Evolutionary conservation across 2,888 invertebrate species (phyloP).

Genomic region (Cataglyphis rosenhaueri): DNA sequence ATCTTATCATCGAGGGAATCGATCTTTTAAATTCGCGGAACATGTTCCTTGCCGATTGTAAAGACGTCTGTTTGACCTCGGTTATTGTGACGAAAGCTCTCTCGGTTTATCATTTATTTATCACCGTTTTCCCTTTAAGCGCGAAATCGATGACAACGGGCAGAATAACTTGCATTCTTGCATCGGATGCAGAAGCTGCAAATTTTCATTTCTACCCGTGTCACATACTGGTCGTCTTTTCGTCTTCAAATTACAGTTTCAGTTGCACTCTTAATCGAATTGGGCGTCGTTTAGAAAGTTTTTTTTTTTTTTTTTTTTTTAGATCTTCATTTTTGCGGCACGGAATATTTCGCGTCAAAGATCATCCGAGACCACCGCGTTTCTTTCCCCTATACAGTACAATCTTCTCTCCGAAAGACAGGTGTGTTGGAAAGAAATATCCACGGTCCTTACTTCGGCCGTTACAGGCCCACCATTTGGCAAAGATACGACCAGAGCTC

Average conservation of each 20-base stretch:
- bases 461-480: conserved; percentile 32
- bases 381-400: neutral
- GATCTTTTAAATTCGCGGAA: neutral
- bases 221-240: neutral
- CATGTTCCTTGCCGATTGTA: neutral
- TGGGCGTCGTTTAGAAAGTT: neutral
- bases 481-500: conserved; percentile 28
- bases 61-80: conserved; percentile 11
- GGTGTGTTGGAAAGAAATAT: conserved; percentile 50
- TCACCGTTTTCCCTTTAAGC: conserved; percentile 21
- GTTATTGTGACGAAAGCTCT: conserved; percentile 29
- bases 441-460: conserved; percentile 4
- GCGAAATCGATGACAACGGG: conserved; percentile 32
- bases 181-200: neutral
- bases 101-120: conserved; percentile 39
- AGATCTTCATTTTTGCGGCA: conserved; percentile 2
- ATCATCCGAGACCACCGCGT: neutral
- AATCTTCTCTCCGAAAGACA: conserved; percentile 24
- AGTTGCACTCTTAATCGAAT: neutral
- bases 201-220: neutral
- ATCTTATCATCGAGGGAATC: neutral
- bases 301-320: neutral
- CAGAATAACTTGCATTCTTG: conserved; percentile 27
- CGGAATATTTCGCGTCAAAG: neutral
- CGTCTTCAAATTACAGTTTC: neutral